Conservation (phyloP, 1,140 invertebrate genomes). For the Cheumatopsyche charites region DNA sequence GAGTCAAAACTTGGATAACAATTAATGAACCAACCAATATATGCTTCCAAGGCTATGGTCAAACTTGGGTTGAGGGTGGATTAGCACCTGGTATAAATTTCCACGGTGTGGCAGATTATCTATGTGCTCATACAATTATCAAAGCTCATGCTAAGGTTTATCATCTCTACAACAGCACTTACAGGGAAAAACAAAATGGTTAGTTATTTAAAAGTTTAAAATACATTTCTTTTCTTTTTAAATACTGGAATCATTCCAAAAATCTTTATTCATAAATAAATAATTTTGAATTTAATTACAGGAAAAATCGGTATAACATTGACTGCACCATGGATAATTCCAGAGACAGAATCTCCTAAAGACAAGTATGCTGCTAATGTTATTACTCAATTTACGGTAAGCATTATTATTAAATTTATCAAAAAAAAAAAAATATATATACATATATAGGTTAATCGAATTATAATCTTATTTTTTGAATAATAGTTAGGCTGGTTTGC, state of each 20-base stretch:
- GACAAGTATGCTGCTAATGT: slow-evolving; percentile 59
- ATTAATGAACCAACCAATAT: slow-evolving; percentile 62
- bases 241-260: too few relatives aligned
- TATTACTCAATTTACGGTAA: slow-evolving; percentile 54
- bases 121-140: slow-evolving; percentile 59
- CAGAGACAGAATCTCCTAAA: slow-evolving; percentile 52
- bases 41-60: slow-evolving; percentile 56
- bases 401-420: slow-evolving; percentile 13
- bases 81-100: slow-evolving; percentile 54
- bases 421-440: slow-evolving; percentile 4
- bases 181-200: slow-evolving; percentile 50
- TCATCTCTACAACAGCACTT: slow-evolving; percentile 52
- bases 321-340: slow-evolving; percentile 59
- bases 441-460: background rate
- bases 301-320: slow-evolving; percentile 63
- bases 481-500: slow-evolving; percentile 51
- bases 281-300: slow-evolving; percentile 44
- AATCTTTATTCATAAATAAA: too few relatives aligned
- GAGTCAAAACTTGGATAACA: slow-evolving; percentile 59
- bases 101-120: slow-evolving; percentile 57
- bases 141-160: slow-evolving; percentile 55
- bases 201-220: slow-evolving; percentile 9
- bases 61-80: slow-evolving; percentile 52
- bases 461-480: slow-evolving; percentile 23
- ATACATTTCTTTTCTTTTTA: background rate